Conservation (phyloP, 1,140 invertebrate genomes). For the Stegodyphus dumicola region DNA sequence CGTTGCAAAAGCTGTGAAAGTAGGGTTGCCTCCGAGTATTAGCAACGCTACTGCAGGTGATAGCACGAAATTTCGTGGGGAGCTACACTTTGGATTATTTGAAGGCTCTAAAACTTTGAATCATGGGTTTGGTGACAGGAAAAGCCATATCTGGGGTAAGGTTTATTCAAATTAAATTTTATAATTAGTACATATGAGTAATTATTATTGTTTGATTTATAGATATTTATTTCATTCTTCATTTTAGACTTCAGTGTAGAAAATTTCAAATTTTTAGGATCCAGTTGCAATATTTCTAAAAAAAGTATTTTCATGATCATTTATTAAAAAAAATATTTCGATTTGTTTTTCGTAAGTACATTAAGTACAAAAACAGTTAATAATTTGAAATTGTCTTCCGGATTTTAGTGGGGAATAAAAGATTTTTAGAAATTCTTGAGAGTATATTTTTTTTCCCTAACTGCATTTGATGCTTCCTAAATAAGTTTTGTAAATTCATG, state of each 20-base stretch:
- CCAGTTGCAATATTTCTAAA: too few species aligned
- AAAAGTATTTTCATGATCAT: too few species aligned
- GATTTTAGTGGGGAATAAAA: too few species aligned
- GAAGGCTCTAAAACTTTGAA: conserved; percentile 85
- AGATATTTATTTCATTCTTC: background rate
- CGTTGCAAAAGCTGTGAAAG: conserved; percentile 78
- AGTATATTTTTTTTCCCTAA: too few species aligned
- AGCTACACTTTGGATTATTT: conserved; percentile 85
- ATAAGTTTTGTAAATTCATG: too few species aligned
- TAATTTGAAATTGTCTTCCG: too few species aligned
- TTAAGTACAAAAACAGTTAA: too few species aligned
- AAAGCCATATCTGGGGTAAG: conserved; percentile 72
- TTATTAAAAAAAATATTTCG: too few species aligned
- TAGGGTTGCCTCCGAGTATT: conserved; percentile 68
- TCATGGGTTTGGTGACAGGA: conserved; percentile 78
- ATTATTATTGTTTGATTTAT: background rate
- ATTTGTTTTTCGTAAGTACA: too few species aligned
- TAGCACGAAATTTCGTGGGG: conserved; percentile 76
- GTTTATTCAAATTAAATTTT: background rate
- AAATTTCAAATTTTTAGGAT: too few species aligned
- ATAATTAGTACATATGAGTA: background rate
- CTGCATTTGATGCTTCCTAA: too few species aligned
- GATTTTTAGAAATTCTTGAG: too few species aligned
- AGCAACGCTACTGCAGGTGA: conserved; percentile 69
- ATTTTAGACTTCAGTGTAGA: background rate